Evolutionary conservation across 2,113 vertebrate species (phyloP).

Genomic region (human): GRCh38 chr21:38383001-38383500

Average conservation of each 20-base stretch:
- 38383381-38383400: constrained; percentile 64
- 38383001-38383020: constrained; percentile 75
- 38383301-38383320: constrained; percentile 79
- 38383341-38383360: constrained; percentile 71
- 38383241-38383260: constrained; percentile 77
- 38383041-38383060: constrained; percentile 71
- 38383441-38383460: constrained; percentile 89
- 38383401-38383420: constrained; percentile 93
- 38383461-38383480: constrained; percentile 91
- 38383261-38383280: constrained; percentile 54
- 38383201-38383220: constrained; percentile 77
- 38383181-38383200: constrained; percentile 75
- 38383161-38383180: constrained; percentile 75
- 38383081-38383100: constrained; percentile 74
- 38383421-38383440: constrained; percentile 92
- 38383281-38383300: constrained; percentile 63
- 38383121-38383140: constrained; percentile 71
- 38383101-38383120: constrained; percentile 70
- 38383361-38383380: constrained; percentile 22
- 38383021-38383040: constrained; percentile 77
- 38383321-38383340: constrained; percentile 79
- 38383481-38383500: constrained; percentile 93
- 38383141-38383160: constrained; percentile 79
- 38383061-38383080: constrained; percentile 75
- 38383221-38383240: constrained; percentile 74